Conservation (phyloP, 2,113 vertebrate species). For the Lepus americanus region DNA sequence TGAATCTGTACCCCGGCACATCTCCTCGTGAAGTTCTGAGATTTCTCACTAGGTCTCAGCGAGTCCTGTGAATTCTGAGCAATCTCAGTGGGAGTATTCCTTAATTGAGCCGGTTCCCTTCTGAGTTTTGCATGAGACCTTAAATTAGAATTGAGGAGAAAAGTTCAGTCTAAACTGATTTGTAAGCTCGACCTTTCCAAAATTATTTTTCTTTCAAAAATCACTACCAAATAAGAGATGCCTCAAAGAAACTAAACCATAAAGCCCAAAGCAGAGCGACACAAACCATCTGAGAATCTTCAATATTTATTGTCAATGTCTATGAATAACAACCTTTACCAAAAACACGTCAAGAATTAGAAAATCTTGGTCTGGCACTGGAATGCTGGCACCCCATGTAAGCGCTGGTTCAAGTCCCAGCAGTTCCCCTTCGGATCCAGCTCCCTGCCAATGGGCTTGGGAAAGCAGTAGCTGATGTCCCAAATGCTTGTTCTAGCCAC, state of each 20-base stretch:
- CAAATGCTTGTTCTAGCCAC: too few species aligned
- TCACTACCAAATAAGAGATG: background rate
- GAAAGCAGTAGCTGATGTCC: too few species aligned
- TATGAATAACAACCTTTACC: background rate
- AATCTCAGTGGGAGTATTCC: background rate
- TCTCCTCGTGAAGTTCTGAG: background rate
- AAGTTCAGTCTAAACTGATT: background rate
- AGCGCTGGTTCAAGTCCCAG: too few species aligned
- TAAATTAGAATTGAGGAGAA: background rate
- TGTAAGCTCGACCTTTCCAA: background rate
- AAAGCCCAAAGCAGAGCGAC: background rate
- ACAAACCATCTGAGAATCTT: background rate
- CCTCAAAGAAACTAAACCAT: background rate
- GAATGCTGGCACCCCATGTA: too few species aligned
- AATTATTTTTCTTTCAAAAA: slow-evolving; percentile 8
- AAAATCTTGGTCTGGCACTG: background rate
- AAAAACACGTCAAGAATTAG: slow-evolving; percentile 8
- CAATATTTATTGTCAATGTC: background rate
- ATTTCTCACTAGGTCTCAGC: background rate
- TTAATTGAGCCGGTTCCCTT: background rate
- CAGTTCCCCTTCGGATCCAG: too few species aligned
- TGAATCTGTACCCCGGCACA: background rate
- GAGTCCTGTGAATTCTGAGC: fast-evolving
- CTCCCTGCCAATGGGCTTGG: too few species aligned
- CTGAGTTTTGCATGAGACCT: slow-evolving; percentile 6